Evolutionary conservation across 2,797 vertebrate species (phyloP).

Genomic region (Crocidura indochinensis): DNA sequence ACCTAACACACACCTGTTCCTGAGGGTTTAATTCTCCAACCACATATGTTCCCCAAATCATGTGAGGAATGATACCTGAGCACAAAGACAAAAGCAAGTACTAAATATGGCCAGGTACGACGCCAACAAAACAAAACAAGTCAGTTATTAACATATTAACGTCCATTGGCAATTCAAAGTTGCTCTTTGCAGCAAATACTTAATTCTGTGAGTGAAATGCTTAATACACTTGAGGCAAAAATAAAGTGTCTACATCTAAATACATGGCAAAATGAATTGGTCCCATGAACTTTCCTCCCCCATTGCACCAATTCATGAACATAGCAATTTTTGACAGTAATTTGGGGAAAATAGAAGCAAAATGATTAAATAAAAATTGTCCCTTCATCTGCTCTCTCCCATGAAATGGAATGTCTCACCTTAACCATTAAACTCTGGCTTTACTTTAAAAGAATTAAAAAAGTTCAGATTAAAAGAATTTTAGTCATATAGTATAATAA

Average conservation of each 20-base stretch:
- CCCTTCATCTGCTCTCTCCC: rapidly evolving
- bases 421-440: not conserved
- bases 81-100: no score
- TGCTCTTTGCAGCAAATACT: not conserved
- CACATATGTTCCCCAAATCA: not conserved
- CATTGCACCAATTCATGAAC: rapidly evolving
- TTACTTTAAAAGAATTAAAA: no score
- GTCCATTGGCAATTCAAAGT: not conserved
- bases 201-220: no score
- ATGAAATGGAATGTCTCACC: not conserved
- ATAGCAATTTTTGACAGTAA: conserved; percentile 20
- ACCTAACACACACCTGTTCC: no score
- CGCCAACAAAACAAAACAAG: not conserved
- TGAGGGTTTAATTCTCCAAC: no score
- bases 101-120: no score
- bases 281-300: no score
- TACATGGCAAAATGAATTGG: not conserved
- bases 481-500: no score
- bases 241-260: not conserved
- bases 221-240: not conserved
- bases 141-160: not conserved
- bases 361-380: not conserved
- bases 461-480: no score
- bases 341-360: not conserved
- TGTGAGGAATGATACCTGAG: not conserved